Evolutionary conservation across 2,797 vertebrate genomes (phyloP).

Genomic region (Epinephelus coioides): DNA sequence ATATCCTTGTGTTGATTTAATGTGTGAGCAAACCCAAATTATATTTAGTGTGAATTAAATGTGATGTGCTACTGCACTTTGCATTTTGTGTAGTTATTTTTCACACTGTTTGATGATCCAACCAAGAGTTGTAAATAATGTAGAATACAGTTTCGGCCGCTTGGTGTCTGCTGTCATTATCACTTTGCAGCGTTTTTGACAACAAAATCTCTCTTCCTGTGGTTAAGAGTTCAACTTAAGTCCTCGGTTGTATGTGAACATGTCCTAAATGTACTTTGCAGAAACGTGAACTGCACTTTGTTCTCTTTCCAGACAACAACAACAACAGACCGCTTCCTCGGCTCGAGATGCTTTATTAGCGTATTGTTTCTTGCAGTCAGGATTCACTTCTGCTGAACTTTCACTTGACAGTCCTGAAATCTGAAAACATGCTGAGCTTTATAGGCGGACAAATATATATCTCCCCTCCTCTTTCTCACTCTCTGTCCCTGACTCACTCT

Average conservation of each 20-base stretch:
- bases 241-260: not conserved
- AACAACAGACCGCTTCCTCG: constrained; percentile 42
- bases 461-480: constrained; percentile 22
- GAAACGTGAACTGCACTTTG: constrained; percentile 19
- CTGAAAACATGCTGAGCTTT: constrained; percentile 53
- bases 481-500: constrained; percentile 17
- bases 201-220: not conserved
- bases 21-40: not conserved
- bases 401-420: constrained; percentile 13
- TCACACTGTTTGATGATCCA: not conserved
- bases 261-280: not conserved
- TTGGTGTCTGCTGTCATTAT: not conserved
- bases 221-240: not conserved
- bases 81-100: not conserved
- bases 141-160: not conserved
- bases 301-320: constrained; percentile 7
- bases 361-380: constrained; percentile 47
- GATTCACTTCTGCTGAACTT: constrained; percentile 65
- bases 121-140: not conserved
- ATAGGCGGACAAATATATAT: constrained; percentile 57
- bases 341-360: constrained; percentile 51
- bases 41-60: not conserved
- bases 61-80: not conserved
- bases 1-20: not conserved
- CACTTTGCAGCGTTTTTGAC: not conserved